Evolutionary conservation across 2,888 invertebrate genomes (phyloP).

Genomic region (Agrochola macilenta): DNA sequence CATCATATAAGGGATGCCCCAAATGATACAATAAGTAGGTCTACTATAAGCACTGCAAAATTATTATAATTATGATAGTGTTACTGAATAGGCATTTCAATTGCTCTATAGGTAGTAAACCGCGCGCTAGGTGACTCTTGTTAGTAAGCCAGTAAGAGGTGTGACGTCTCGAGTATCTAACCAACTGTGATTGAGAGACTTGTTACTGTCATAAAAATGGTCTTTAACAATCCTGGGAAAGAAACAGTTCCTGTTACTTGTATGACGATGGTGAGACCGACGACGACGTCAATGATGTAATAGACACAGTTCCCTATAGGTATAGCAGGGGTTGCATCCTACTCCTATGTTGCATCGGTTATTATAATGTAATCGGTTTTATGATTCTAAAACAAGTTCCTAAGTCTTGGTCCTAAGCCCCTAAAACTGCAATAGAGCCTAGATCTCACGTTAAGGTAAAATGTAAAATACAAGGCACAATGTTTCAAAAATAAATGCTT

Average conservation of each 20-base stretch:
- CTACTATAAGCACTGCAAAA: background rate
- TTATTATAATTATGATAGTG: background rate
- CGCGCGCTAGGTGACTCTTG: background rate
- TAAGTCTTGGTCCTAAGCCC: background rate
- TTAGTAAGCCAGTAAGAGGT: background rate
- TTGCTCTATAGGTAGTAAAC: background rate
- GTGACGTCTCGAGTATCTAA: constrained; percentile 5
- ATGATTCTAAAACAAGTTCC: background rate
- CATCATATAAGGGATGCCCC: background rate
- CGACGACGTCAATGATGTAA: background rate
- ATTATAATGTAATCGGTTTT: background rate
- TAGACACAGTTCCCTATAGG: background rate
- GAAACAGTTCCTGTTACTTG: background rate
- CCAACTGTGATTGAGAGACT: constrained; percentile 15
- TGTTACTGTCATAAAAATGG: constrained; percentile 13
- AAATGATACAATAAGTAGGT: background rate
- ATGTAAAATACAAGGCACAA: background rate
- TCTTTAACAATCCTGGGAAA: constrained; percentile 11
- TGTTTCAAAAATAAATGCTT: background rate
- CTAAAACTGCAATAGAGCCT: background rate
- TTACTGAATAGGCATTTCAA: background rate
- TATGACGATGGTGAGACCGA: background rate
- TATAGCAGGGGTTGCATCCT: background rate
- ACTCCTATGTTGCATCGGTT: background rate
- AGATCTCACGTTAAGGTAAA: background rate